Conservation (phyloP, 2,797 vertebrate genomes). For the Zenarchopterus dispar region DNA sequence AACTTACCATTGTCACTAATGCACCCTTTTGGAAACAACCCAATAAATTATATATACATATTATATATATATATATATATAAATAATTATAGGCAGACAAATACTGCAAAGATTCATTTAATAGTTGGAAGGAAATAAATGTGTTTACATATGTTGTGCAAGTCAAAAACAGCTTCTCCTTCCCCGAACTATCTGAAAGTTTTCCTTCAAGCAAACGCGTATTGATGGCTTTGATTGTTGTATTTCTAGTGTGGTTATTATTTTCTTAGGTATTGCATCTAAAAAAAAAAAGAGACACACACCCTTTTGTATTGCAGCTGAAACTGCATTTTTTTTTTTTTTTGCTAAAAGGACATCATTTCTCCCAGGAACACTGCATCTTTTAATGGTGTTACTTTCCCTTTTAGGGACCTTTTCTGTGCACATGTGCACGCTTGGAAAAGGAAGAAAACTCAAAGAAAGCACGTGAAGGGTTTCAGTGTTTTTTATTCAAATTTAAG, state of each 20-base stretch:
- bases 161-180: conserved; percentile 33
- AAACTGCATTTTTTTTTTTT: too few relatives aligned
- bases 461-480: neutral
- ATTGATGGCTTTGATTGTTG: too few relatives aligned
- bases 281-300: too few relatives aligned
- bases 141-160: conserved; percentile 37
- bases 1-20: neutral
- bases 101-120: conserved; percentile 19
- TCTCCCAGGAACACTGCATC: too few relatives aligned
- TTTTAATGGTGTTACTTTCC: neutral
- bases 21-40: conserved; percentile 6
- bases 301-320: too few relatives aligned
- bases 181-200: conserved; percentile 9
- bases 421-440: conserved; percentile 1
- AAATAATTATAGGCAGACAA: conserved; percentile 20
- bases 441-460: conserved; percentile 6
- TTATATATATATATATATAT: too few relatives aligned
- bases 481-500: neutral
- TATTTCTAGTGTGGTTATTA: too few relatives aligned
- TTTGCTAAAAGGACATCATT: too few relatives aligned
- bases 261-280: too few relatives aligned
- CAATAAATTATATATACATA: too few relatives aligned
- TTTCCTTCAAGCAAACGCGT: too few relatives aligned
- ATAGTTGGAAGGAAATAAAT: conserved; percentile 18
- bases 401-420: conserved; percentile 12